These are phyloP conservation scores for Oncorhynchus kisutch DNA, from an alignment of 2,113 vertebrate species.

Conservation along the genomic window DNA sequence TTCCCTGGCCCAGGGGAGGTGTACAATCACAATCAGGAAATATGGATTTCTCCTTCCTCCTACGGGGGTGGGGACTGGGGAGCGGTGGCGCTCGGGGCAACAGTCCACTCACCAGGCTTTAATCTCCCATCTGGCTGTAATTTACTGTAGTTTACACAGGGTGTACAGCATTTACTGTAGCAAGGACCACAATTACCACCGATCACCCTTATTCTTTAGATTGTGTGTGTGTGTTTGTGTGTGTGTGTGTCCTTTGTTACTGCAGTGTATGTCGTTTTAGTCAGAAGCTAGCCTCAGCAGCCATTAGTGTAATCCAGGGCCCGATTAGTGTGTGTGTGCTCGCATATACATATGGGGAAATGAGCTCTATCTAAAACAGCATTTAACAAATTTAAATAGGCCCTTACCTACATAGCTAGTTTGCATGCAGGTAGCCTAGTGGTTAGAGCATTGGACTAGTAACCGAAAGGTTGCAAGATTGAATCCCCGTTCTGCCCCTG, in stretches of 20 bases:
- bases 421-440: constrained; percentile 16
- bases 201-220: constrained; percentile 62
- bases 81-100: constrained; percentile 67
- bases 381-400: not conserved
- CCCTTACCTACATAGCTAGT: not conserved
- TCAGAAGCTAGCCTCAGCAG: too few species aligned
- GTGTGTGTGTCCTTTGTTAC: too few species aligned
- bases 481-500: too few species aligned
- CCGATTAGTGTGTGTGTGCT: too few species aligned
- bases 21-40: constrained; percentile 77
- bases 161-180: constrained; percentile 79
- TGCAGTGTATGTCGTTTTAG: too few species aligned
- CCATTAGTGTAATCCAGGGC: too few species aligned
- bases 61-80: constrained; percentile 36
- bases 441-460: too few species aligned
- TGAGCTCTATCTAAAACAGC: not conserved
- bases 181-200: constrained; percentile 77
- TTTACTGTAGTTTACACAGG: constrained; percentile 78
- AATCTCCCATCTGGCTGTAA: constrained; percentile 82
- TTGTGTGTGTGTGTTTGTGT: constrained; percentile 34
- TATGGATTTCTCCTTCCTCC: constrained; percentile 78
- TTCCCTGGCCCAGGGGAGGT: constrained; percentile 65
- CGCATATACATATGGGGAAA: not conserved
- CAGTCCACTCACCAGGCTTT: constrained; percentile 71
- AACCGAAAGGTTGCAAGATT: too few species aligned